Conservation (phyloP, 2,797 vertebrate genomes). For the Zenarchopterus dispar region DNA sequence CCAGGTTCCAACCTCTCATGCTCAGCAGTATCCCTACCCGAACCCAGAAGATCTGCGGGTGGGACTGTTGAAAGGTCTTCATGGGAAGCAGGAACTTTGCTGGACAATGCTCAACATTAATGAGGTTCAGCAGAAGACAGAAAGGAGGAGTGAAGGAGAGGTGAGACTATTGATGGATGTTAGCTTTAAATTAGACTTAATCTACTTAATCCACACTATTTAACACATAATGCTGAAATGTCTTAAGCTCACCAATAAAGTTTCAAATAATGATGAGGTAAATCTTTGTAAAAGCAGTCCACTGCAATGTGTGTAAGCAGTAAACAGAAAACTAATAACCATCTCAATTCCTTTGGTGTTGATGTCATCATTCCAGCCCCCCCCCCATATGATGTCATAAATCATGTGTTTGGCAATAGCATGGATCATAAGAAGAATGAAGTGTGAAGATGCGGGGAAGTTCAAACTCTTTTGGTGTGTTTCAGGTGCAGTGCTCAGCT, state of each 20-base stretch:
- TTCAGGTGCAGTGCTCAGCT: constrained; percentile 50
- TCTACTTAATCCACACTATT: neutral
- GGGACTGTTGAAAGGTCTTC: constrained; percentile 52
- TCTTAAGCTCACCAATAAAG: no score
- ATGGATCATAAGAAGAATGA: neutral
- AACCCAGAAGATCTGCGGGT: constrained; percentile 28
- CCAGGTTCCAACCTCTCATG: rapidly evolving
- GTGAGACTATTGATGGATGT: constrained; percentile 17
- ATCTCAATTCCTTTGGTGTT: no score
- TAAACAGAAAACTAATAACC: no score
- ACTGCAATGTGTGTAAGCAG: no score
- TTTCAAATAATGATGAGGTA: no score
- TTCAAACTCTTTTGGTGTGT: neutral
- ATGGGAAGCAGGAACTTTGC: constrained; percentile 37
- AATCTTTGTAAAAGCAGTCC: no score
- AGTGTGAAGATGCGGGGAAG: neutral
- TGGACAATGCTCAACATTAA: constrained; percentile 12
- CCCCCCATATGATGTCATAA: no score
- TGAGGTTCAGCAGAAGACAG: neutral
- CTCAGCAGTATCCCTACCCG: neutral
- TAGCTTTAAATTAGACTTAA: no score
- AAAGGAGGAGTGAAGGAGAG: neutral
- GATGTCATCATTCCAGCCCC: no score
- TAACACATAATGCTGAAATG: no score
- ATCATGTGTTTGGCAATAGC: no score